A percentile compares a stretch with the other conserved stretches of the same genome.
phyloP scores from a whole-genome alignment of 2,888 invertebrate genomes.

The Tetranychus piercei region DNA sequence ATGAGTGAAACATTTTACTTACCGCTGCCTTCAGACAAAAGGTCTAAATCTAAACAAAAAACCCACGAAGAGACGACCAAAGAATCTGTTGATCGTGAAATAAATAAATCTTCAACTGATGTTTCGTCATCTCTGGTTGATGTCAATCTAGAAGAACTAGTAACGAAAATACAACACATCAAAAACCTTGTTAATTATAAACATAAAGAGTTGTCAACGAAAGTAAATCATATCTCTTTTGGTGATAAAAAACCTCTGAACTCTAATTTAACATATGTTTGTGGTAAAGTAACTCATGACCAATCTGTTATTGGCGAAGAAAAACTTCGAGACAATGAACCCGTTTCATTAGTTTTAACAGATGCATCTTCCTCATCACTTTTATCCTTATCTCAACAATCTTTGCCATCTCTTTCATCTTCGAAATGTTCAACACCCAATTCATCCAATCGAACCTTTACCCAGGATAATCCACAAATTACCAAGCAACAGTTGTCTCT shows the following conservation, averaged over 20 bases:
- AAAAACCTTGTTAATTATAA: neutral
- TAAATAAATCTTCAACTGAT: neutral
- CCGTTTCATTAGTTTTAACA: neutral
- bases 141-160: neutral
- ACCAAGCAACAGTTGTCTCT: neutral
- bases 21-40: neutral
- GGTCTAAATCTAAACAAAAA: neutral
- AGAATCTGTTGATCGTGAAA: neutral
- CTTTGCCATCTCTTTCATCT: neutral
- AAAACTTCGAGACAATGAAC: neutral
- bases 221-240: neutral
- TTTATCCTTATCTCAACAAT: neutral
- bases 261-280: no score
- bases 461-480: neutral
- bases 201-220: neutral
- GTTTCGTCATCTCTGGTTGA: neutral
- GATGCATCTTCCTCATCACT: neutral
- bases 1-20: neutral
- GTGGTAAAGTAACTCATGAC: no score
- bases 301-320: neutral
- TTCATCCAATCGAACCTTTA: neutral
- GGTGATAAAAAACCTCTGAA: no score
- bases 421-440: neutral
- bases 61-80: neutral
- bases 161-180: neutral